phyloP scores from a whole-genome alignment of 35 echinoderm and acorn worm species.

The Acanthaster planci region DNA sequence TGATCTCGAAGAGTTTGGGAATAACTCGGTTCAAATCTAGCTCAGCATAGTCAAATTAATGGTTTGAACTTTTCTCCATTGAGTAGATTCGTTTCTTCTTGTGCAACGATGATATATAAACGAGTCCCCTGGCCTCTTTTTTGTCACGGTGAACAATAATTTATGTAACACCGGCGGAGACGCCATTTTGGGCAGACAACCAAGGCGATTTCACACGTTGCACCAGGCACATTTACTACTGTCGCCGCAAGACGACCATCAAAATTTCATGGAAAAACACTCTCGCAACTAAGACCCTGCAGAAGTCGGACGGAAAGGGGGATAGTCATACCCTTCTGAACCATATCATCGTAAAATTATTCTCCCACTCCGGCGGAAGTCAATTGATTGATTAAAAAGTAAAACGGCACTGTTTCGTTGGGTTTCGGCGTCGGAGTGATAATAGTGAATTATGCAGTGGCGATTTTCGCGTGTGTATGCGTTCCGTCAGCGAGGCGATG shows the following conservation, averaged over 20 bases:
- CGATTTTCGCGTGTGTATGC: neutral
- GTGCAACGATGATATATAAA: too few relatives aligned
- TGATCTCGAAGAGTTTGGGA: too few relatives aligned
- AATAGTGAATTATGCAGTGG: slow-evolving; percentile 3
- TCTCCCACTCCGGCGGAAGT: neutral
- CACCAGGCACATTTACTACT: neutral
- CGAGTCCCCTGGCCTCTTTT: too few relatives aligned
- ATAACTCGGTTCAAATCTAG: too few relatives aligned
- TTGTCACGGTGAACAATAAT: neutral
- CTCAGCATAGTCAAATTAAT: too few relatives aligned
- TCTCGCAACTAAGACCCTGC: neutral
- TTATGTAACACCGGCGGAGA: slow-evolving; percentile 5
- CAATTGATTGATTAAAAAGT: slow-evolving; percentile 28
- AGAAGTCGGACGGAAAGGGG: too few relatives aligned
- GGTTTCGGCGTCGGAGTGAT: neutral
- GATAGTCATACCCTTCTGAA: too few relatives aligned
- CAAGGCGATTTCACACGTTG: neutral
- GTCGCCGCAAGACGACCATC: slow-evolving; percentile 6
- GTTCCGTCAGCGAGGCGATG: neutral
- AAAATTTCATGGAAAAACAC: slow-evolving; percentile 20
- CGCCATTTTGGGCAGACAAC: neutral
- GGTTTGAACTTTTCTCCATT: too few relatives aligned
- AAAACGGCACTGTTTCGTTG: neutral
- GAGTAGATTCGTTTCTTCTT: too few relatives aligned
- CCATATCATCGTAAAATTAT: too few relatives aligned